A percentile compares a stretch with the other conserved stretches of the same genome.
These are phyloP conservation scores for Leptodactylus fuscus DNA, from an alignment of 2,113 vertebrate species.

Conservation along the genomic window DNA sequence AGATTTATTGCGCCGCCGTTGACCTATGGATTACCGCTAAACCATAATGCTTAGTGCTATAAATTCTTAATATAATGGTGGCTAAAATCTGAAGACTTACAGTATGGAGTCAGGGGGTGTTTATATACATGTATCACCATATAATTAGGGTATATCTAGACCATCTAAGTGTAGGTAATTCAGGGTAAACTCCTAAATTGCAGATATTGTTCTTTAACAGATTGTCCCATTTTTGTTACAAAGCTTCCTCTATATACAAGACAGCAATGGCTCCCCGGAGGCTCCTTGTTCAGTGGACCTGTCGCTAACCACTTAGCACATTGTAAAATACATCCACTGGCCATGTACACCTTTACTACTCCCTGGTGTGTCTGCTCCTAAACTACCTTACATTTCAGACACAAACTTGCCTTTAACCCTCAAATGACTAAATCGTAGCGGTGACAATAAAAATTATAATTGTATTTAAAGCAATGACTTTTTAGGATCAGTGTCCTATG, in stretches of 20 bases:
- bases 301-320: slow-evolving; percentile 12
- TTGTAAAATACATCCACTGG: slow-evolving; percentile 8
- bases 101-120: no score
- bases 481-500: no score
- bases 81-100: no score
- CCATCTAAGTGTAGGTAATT: no score
- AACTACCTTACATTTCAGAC: neutral
- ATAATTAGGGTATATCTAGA: no score
- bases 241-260: neutral
- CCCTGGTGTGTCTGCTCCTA: neutral
- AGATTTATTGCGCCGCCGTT: no score
- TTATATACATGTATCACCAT: no score
- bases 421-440: neutral
- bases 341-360: slow-evolving; percentile 24
- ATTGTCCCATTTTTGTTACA: neutral
- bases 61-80: no score
- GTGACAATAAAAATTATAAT: neutral
- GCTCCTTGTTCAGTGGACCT: neutral
- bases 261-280: slow-evolving; percentile 6
- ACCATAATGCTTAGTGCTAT: no score
- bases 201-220: neutral
- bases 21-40: no score
- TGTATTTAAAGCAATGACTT: neutral
- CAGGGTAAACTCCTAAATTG: neutral
- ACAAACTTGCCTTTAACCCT: neutral